Evolutionary conservation across 1,140 invertebrate species (phyloP).

Genomic region (Nixonia krombeini): DNA sequence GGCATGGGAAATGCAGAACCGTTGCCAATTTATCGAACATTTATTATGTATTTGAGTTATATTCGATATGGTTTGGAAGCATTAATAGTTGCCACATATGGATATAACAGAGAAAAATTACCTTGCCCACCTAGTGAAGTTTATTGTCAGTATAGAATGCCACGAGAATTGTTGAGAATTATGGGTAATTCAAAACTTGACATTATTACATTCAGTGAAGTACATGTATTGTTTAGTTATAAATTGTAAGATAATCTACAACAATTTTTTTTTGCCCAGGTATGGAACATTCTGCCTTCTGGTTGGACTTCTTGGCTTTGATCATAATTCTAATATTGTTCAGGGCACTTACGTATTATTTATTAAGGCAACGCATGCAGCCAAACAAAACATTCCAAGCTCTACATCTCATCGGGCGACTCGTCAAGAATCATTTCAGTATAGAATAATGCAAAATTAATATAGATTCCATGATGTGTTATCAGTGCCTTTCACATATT

Average conservation of each 20-base stretch:
- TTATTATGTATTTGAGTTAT: slow-evolving; percentile 88
- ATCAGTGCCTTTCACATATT: slow-evolving; percentile 42
- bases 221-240: too few relatives aligned
- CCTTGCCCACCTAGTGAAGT: slow-evolving; percentile 77
- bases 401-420: slow-evolving; percentile 74
- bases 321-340: slow-evolving; percentile 74
- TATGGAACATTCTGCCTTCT: slow-evolving; percentile 76
- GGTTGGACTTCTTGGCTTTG: slow-evolving; percentile 75
- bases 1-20: slow-evolving; percentile 78
- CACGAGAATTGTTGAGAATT: slow-evolving; percentile 74
- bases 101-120: slow-evolving; percentile 78
- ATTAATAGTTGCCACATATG: slow-evolving; percentile 83
- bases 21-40: slow-evolving; percentile 78
- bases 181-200: too few relatives aligned
- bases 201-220: too few relatives aligned
- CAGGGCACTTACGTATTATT: slow-evolving; percentile 75
- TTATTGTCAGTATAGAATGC: slow-evolving; percentile 80
- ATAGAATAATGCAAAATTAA: slow-evolving; percentile 32
- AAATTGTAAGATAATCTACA: too few relatives aligned
- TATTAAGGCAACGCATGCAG: slow-evolving; percentile 77
- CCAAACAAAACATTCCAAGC: slow-evolving; percentile 79
- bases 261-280: too few relatives aligned
- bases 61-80: slow-evolving; percentile 86
- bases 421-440: slow-evolving; percentile 76
- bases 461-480: slow-evolving; percentile 27